A percentile compares a stretch with the other conserved stretches of the same genome.
phyloP scores from a whole-genome alignment of 2,888 invertebrate genomes.

The Papilio protenor region DNA sequence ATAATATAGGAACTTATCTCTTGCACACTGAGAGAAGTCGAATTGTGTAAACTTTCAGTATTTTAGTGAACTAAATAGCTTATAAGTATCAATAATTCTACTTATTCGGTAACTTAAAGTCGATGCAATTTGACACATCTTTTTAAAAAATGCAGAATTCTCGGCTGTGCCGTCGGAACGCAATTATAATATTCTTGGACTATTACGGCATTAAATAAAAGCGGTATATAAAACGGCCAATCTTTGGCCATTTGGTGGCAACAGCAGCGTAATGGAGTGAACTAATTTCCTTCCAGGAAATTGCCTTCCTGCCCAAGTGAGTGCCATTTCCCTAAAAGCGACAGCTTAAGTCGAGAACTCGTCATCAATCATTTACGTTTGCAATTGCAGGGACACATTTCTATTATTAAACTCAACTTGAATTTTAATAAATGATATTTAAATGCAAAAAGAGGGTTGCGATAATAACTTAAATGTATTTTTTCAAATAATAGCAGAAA shows the following conservation, averaged over 20 bases:
- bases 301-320: conserved; percentile 65
- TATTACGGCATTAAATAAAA: conserved; percentile 24
- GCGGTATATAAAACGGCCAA: conserved; percentile 34
- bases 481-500: neutral
- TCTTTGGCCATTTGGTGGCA: conserved; percentile 48
- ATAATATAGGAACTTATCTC: neutral
- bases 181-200: conserved; percentile 10
- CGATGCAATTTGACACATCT: neutral
- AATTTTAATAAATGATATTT: conserved; percentile 1
- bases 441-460: neutral
- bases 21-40: neutral
- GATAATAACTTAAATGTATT: neutral
- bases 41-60: neutral
- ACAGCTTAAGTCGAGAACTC: conserved; percentile 61
- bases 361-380: conserved; percentile 63
- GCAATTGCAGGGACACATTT: conserved; percentile 39
- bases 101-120: no score
- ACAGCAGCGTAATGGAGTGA: conserved; percentile 59
- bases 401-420: conserved; percentile 11
- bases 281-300: conserved; percentile 80
- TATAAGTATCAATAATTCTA: no score
- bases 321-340: conserved; percentile 70
- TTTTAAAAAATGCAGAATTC: neutral
- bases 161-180: neutral
- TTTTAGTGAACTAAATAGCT: no score